These are phyloP conservation scores for Pogonophryne albipinna DNA, from an alignment of 2,797 vertebrate genomes.

Conservation along the genomic window DNA sequence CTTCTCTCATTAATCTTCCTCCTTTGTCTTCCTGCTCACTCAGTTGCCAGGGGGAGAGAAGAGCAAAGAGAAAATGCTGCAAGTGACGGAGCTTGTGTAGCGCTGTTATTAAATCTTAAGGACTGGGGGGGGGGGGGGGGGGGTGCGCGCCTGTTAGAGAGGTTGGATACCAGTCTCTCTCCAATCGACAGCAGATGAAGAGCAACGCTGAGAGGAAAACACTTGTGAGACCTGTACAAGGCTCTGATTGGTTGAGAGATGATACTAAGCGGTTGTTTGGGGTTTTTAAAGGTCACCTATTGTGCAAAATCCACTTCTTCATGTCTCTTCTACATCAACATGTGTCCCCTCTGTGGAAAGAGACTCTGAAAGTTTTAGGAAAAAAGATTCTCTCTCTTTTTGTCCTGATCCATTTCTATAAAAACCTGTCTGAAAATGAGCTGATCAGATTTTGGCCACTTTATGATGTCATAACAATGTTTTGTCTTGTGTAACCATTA, in stretches of 20 bases:
- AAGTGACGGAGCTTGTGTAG: conserved; percentile 55
- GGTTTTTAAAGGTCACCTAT: neutral
- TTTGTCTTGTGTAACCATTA: too few species aligned
- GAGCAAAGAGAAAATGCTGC: conserved; percentile 53
- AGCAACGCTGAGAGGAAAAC: conserved; percentile 41
- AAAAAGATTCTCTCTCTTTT: too few species aligned
- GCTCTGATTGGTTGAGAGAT: conserved; percentile 24
- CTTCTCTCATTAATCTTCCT: conserved; percentile 12
- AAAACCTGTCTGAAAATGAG: too few species aligned
- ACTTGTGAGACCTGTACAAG: conserved; percentile 18
- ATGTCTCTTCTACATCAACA: too few species aligned
- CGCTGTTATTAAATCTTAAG: conserved; percentile 59
- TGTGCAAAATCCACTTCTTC: too few species aligned
- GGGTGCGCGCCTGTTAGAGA: conserved; percentile 19
- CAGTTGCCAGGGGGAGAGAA: conserved; percentile 58
- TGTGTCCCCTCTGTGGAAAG: too few species aligned
- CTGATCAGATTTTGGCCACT: too few species aligned
- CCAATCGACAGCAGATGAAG: conserved; percentile 27
- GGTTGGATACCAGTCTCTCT: conserved; percentile 47
- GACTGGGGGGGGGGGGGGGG: conserved; percentile 1
- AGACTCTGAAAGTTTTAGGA: too few species aligned
- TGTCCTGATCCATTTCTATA: too few species aligned
- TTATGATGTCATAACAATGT: too few species aligned
- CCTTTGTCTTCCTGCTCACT: conserved; percentile 11
- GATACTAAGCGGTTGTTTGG: conserved; percentile 15